Evolutionary conservation across 1,140 invertebrate species (phyloP), one percentile per base, ranked within the genome.

Genomic region (Tetragonula clypearis): DNA sequence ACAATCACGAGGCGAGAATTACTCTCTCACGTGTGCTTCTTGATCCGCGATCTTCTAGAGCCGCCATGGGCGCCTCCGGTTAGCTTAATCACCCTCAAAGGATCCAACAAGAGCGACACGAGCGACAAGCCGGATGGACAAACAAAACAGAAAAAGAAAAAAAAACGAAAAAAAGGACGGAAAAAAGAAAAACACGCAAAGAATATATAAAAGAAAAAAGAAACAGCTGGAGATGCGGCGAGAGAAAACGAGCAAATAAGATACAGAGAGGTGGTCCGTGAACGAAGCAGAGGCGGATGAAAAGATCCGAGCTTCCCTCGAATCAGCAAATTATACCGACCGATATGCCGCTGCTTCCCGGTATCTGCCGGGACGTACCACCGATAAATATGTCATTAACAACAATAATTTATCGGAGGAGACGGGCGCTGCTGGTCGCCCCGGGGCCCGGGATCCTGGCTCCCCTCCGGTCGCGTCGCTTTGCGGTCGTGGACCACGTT

Each of bases 331-430:
- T 91, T 91, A 87, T 79, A 84, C 87, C 84, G 82, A 86, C 62
- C 82, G 73, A 66, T 82, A 85, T 65, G 65, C 72, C 66, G 68
- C 41, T 35, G 56, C 74, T 87, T 87, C 90, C 26, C 77, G 81
- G 78, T 85, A 90, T 86, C 82, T 77, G 53, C 35, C 30, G 56
- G 41, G 56, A 41, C 58, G 74, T 74, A 65, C 85, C 79, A 82
- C 74, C 90, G 71, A 92, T 92, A 92, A 92, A 92, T 92, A 92
- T 92, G 88, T 90, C 90, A 91, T 92, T 92, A 92, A 87, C 72
- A 84, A 91, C 74, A 87, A 92, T 92, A 93, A 92, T 93, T 93
- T 93, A 93, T 82, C 77, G 73, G 49, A 30, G 66, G 62, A 78
- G 82, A 88, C 82, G 75, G 88, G 75, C 49, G 72, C 83, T 79